These are phyloP conservation scores for Lasioglossum marginatum DNA, from an alignment of 2,888 invertebrate genomes.

Conservation along the genomic window DNA sequence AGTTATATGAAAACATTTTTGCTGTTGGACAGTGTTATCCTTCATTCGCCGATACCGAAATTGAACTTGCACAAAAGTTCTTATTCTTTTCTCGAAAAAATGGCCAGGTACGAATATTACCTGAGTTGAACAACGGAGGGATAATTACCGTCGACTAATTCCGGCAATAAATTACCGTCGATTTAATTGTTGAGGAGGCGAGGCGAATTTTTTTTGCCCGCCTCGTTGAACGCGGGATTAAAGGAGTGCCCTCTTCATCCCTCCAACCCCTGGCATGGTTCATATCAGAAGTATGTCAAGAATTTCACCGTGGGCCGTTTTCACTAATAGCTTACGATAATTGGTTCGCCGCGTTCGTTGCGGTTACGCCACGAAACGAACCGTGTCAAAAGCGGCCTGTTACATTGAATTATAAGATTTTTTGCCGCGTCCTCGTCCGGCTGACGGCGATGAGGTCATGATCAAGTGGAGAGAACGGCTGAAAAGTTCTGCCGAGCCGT, in stretches of 20 bases:
- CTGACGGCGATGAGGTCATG: conserved; percentile 49
- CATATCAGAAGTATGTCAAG: conserved; percentile 68
- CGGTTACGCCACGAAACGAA: conserved; percentile 65
- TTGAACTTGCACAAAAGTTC: background rate
- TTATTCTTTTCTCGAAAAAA: background rate
- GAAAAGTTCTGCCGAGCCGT: conserved; percentile 23
- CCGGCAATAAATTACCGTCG: background rate
- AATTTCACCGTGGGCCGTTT: conserved; percentile 69
- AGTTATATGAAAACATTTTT: too few relatives aligned
- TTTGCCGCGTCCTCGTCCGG: conserved; percentile 41
- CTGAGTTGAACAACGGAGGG: background rate
- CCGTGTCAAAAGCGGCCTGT: conserved; percentile 69
- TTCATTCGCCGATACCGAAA: background rate
- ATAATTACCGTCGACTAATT: background rate
- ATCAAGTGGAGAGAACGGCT: conserved; percentile 43
- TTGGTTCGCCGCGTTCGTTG: conserved; percentile 66
- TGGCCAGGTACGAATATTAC: fast-evolving
- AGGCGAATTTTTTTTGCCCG: background rate
- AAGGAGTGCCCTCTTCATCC: conserved; percentile 10
- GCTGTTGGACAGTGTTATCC: too few relatives aligned
- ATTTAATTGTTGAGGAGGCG: background rate
- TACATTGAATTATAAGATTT: conserved; percentile 67
- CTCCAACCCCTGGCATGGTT: conserved; percentile 22
- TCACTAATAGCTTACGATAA: conserved; percentile 74
- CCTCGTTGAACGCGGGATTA: background rate